These are phyloP conservation scores for Arrhamphus sclerolepis DNA, from an alignment of 2,797 vertebrate species.

Conservation along the genomic window DNA sequence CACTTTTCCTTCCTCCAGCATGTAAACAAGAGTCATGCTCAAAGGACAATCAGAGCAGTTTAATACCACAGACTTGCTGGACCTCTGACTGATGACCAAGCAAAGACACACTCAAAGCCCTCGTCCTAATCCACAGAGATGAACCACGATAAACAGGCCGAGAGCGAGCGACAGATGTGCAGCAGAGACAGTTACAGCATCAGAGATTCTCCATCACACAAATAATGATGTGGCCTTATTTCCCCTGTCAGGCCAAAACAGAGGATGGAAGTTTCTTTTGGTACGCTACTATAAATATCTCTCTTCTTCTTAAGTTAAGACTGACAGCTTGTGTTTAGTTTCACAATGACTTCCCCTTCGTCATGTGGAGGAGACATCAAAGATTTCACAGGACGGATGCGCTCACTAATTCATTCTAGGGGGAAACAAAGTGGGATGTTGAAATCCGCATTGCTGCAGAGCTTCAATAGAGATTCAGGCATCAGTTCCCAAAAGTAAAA, in stretches of 20 bases:
- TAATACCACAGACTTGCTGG: constrained; percentile 22
- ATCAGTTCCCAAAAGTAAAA: constrained; percentile 36
- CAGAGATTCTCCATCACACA: constrained; percentile 33
- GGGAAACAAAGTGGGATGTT: not conserved
- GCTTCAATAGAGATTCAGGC: constrained; percentile 17
- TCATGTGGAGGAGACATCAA: not conserved
- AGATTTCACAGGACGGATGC: constrained; percentile 3
- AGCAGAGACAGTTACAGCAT: constrained; percentile 30
- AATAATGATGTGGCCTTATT: constrained; percentile 30
- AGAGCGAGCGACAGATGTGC: constrained; percentile 63
- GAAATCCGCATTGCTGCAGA: not conserved
- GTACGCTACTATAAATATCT: not conserved
- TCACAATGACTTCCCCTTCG: constrained; percentile 3
- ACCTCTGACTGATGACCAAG: constrained; percentile 59
- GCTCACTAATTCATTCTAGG: not conserved
- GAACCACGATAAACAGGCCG: constrained; percentile 43
- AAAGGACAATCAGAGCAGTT: constrained; percentile 9
- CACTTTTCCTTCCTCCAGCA: constrained; percentile 49
- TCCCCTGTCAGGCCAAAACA: not conserved
- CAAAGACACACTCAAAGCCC: constrained; percentile 49
- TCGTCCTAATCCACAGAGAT: constrained; percentile 76
- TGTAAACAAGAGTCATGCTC: constrained; percentile 33
- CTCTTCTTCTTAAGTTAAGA: not conserved
- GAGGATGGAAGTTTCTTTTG: not conserved
- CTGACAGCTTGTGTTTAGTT: constrained; percentile 9